Conservation (phyloP, 2,797 vertebrate species). For the Enteromius anoplus region DNA sequence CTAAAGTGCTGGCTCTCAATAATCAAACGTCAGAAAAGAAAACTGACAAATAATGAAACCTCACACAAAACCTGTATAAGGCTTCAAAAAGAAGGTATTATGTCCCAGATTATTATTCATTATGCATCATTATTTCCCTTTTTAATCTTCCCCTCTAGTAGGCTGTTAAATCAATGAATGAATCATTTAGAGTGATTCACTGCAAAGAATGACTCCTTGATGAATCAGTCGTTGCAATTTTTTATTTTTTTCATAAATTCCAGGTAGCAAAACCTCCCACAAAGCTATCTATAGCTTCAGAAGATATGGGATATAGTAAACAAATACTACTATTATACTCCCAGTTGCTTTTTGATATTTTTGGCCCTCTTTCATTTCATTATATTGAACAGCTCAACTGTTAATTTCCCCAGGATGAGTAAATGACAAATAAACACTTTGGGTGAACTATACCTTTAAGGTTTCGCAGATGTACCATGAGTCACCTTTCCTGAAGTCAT, state of each 20-base stretch:
- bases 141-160: background rate
- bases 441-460: background rate
- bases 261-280: background rate
- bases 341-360: background rate
- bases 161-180: constrained; percentile 13
- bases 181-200: constrained; percentile 6
- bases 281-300: background rate
- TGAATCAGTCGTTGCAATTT: background rate
- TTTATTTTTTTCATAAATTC: background rate
- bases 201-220: background rate
- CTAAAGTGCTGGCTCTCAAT: constrained; percentile 21
- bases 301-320: background rate
- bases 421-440: background rate
- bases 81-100: background rate
- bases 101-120: background rate
- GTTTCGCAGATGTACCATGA: constrained; percentile 23
- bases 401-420: background rate
- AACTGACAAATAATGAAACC: constrained; percentile 17
- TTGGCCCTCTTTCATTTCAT: background rate
- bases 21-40: background rate
- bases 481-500: constrained; percentile 44
- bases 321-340: background rate
- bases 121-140: background rate
- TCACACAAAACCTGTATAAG: background rate
- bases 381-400: background rate